Base-by-base conservation (phyloP, 1,140 invertebrate species). In the Drosophila suzukii region DNA sequence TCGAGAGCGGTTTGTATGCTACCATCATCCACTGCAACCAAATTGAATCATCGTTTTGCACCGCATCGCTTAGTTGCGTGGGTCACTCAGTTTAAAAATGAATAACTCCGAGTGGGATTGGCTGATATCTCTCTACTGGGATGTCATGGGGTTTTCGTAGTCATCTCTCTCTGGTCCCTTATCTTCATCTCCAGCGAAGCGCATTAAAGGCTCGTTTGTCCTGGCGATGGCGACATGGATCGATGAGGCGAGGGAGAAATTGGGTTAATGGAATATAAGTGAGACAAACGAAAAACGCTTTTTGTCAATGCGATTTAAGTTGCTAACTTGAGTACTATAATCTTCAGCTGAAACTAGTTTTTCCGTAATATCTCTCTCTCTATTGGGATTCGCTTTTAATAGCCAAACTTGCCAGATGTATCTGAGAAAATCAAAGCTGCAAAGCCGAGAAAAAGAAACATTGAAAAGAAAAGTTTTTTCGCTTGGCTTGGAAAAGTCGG, bases 21-120 rank as follows among this genome's bases (percentile, higher is more conserved):
- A 39, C 63, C 59, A 78, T 59, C 39, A 70, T 47, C 32, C 32
- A 34, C 8, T 78, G 81, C 79, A 72, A 73, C 80, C 66, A 89
- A 88, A 88, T 89, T 88, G 84, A 88, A 88, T 89, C 84, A 88
- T 89, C 84, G 71, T 83, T 73, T 56, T 67, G 46, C 34, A n/a
- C 34, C 15, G 46, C 12, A 34, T 39, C 32, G 12, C 61, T 27
- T 11, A 51, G 49, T 51, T 34, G 49, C 32, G 49, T 34, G 49
- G 49, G 30, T 51, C 10, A 75, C 65, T 63, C 71, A 88, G 75
- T 88, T 73, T 83, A 83, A 79, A 88, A 83, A 88, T 88, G 83
- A 79, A 83, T 89, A 89, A 76, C 79, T 68, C 32, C 53, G 27
- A 77, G 46, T 78, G 66, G 75, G 53, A 53, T 60, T 77, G 41